phyloP scores from a whole-genome alignment of 2,888 invertebrate species.

The Ischnura elegans region DNA sequence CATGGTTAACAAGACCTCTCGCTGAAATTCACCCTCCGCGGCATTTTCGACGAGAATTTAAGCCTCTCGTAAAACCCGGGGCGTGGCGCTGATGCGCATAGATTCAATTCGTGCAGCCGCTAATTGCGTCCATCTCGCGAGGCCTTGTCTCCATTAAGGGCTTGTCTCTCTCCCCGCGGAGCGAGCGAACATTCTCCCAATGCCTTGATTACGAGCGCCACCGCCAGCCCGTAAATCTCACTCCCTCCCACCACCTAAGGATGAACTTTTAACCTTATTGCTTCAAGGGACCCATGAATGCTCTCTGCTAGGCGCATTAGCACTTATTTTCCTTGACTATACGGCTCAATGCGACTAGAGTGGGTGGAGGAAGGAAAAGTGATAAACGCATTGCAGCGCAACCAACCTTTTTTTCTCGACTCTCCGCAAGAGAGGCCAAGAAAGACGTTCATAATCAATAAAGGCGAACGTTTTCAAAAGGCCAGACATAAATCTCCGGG shows the following conservation, averaged over 20 bases:
- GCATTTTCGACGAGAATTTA: background rate
- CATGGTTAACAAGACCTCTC: no score
- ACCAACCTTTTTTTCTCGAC: background rate
- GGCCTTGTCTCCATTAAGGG: background rate
- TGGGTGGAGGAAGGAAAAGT: background rate
- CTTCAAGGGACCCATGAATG: constrained; percentile 16
- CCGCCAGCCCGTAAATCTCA: background rate
- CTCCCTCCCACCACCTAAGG: background rate
- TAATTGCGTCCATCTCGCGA: background rate
- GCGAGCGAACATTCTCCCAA: background rate
- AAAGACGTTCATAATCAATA: constrained; percentile 29
- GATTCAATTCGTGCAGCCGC: background rate
- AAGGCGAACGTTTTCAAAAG: background rate
- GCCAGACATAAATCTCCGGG: background rate
- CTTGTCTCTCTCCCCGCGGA: background rate
- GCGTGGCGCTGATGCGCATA: background rate
- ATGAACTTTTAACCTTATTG: constrained; percentile 31
- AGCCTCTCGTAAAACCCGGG: background rate
- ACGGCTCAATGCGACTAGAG: constrained; percentile 3
- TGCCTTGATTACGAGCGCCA: background rate
- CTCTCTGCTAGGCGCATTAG: constrained; percentile 1
- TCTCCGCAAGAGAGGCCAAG: background rate
- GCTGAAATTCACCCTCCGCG: no score
- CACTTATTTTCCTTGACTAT: background rate
- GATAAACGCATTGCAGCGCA: constrained; percentile 24